Base-by-base conservation (phyloP, 2,113 vertebrate genomes). In the Megalops atlanticus region DNA sequence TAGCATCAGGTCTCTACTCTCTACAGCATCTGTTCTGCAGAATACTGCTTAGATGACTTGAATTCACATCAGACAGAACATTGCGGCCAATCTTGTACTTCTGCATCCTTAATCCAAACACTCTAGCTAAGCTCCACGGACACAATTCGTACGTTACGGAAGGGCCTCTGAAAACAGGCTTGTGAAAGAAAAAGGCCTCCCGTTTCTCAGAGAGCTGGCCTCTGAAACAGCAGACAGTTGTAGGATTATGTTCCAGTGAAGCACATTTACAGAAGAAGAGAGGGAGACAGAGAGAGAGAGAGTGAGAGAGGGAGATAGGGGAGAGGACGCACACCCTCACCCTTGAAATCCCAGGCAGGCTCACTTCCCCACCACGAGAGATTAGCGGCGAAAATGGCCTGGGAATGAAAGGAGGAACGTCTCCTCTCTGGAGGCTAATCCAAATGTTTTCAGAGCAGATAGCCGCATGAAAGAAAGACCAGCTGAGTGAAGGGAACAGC, bases 291-390 rank as follows among this genome's bases (percentile, higher is more conserved):
- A 76, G 69, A 33, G 54, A 16, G 79, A 27, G 36, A 80, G 40
- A 76, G 70, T 70, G 52, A 31, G 21, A 33, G 31, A 31, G 49
- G 38, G 21, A n/a, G 36, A 43, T 24, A 40, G 78, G 77, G 79
- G 70, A 68, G 81, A 87, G 89, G 87, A 89, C 88, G 87, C 84
- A 89, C 87, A 85, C 82, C 80, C 80, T 78, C 83, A 84, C 86
- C 85, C 54, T 82, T 83, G 70, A 70, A 84, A 89, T 87, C 89
- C 90, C 89, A 80, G 76, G 75, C 83, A 84, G 81, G 87, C 85
- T 81, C 35, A 10, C 85, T 85, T 89, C 82, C 78, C 84, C 82
- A 47, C 85, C 85, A 84, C 41, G 71, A 86, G 87, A 87, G 87
- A 89, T 90, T 85, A 90, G 86, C 88, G 84, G 85, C 86, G 76